Base-by-base conservation (phyloP, 1,140 invertebrate genomes). In the Andrena cerasifolii region DNA sequence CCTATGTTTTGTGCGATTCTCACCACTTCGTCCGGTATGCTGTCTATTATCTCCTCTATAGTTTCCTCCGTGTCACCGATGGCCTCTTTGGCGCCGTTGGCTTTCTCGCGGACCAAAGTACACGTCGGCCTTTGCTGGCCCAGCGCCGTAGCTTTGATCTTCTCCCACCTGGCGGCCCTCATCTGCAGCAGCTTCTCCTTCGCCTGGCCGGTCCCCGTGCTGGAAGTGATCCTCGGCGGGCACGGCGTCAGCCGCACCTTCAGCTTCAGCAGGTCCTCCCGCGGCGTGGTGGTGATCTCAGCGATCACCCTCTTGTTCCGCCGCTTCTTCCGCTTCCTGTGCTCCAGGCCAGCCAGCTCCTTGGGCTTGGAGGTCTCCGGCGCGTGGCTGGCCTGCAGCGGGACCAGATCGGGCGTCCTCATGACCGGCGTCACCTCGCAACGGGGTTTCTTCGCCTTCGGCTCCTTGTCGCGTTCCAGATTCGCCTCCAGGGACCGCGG, bases 251-350 rank as follows among this genome's bases (percentile, higher is more conserved):
- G 62, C 2, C 91, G 79, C 0, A 92, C 88, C 58, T 92, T 92
- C 8, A 92, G 33, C 49, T 92, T 92, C 0, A 92, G 43, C 33
- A 92, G 62, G 68, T 91, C 91, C 36, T 92, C 91, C 7, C 88
- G 72, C 7, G 91, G 91, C 5, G 85, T 91, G 0, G 90, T 91
- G 0, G 91, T 92, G 21, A 92, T 92, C 33, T 92, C 91, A 2
- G 90, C 91, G 7, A 92, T 92, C 2, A 92, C 88, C 0, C 90
- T 86, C 31, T 92, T 92, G 49, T 90, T 92, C 8, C 89, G 84
- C 24, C 90, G 90, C 43, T 88, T 90, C 53, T 81, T 90, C 1
- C 87, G 80, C 68, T 91, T 92, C 7, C 89, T 90, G 31, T 92
- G 90, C 28, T 91, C 90, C 14, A 88, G 8, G 53, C 89, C 90